These are phyloP conservation scores for Coendou prehensilis DNA, from an alignment of 2,797 vertebrate species.

Conservation along the genomic window DNA sequence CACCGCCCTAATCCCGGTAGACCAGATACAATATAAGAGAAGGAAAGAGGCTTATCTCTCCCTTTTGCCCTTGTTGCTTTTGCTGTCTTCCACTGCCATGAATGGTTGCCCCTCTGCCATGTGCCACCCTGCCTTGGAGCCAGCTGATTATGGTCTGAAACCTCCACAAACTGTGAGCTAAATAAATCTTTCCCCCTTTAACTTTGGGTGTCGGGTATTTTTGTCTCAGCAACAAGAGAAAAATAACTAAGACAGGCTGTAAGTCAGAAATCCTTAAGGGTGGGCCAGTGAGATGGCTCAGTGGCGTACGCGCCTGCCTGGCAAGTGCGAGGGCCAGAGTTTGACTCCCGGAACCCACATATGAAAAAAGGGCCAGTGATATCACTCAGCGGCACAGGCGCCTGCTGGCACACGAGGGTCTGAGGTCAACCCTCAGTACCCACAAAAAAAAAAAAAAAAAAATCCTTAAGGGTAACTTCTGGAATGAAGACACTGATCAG, in stretches of 20 bases:
- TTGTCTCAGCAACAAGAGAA: neutral
- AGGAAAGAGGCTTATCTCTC: neutral
- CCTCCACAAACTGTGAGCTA: neutral
- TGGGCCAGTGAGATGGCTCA: too few relatives aligned
- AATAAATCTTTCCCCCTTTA: neutral
- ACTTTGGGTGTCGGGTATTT: neutral
- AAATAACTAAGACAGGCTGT: neutral
- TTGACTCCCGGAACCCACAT: too few relatives aligned
- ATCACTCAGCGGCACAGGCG: too few relatives aligned
- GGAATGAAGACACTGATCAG: slow-evolving; percentile 14
- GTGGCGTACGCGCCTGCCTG: too few relatives aligned
- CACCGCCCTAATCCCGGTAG: neutral
- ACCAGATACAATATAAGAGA: neutral
- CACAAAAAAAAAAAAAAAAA: too few relatives aligned
- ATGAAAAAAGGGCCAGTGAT: too few relatives aligned
- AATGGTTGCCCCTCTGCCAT: neutral
- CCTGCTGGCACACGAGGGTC: too few relatives aligned
- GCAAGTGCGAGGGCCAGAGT: too few relatives aligned
- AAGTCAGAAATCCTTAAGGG: slow-evolving; percentile 19
- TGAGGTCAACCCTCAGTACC: too few relatives aligned
- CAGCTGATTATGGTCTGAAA: neutral
- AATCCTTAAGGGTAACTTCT: neutral
- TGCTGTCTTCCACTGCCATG: neutral
- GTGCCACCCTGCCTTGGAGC: neutral
- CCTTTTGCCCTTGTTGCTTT: neutral